Evolutionary conservation across 1,140 invertebrate species (phyloP).

Genomic region (Drosophila dunni): DNA sequence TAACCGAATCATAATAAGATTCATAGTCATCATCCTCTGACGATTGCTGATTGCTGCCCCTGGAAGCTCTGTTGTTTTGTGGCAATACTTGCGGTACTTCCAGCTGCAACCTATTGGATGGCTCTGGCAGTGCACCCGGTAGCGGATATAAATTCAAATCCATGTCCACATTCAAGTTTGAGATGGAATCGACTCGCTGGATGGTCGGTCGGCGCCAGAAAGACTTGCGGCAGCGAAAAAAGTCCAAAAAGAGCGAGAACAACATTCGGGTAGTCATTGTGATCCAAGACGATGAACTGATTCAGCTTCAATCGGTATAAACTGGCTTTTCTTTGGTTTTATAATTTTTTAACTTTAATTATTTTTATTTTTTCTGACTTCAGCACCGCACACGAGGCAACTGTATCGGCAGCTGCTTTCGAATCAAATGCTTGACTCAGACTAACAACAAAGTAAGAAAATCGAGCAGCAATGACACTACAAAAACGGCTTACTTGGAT

Average conservation of each 20-base stretch:
- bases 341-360: neutral
- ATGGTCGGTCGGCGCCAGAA: neutral
- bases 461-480: neutral
- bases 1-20: constrained; percentile 3
- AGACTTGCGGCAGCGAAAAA: constrained; percentile 44
- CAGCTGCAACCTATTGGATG: neutral
- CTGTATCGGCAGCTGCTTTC: constrained; percentile 32
- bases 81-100: neutral
- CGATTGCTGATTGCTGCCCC: neutral
- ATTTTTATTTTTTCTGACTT: constrained; percentile 7
- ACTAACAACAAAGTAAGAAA: neutral
- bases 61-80: neutral
- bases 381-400: neutral
- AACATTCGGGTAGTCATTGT: constrained; percentile 46
- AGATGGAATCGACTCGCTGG: neutral
- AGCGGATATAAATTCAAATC: neutral
- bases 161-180: neutral
- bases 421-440: constrained; percentile 5
- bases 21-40: neutral
- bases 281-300: constrained; percentile 17
- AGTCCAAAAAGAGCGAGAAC: constrained; percentile 43
- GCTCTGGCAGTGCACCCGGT: neutral
- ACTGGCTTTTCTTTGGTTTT: neutral
- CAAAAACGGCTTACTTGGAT: neutral
- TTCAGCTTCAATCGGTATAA: neutral